A percentile compares a stretch with the other conserved stretches of the same genome.
Evolutionary conservation across 2,113 vertebrate species (phyloP).

Genomic region (Platysteira castanea): DNA sequence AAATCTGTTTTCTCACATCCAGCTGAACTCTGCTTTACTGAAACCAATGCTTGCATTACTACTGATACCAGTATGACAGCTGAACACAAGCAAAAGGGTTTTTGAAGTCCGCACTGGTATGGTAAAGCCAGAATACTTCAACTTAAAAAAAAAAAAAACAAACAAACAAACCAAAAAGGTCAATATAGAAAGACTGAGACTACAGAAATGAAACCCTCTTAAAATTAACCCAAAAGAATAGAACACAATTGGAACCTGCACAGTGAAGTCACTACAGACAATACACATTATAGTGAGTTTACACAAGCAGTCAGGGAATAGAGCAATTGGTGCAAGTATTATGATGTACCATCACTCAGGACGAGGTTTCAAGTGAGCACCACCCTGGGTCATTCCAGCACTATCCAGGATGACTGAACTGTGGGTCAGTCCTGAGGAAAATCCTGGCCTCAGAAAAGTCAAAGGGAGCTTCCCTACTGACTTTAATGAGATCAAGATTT

Average conservation of each 20-base stretch:
- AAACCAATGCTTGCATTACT: not conserved
- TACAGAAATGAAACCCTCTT: not conserved
- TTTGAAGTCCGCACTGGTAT: not conserved
- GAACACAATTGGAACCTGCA: not conserved
- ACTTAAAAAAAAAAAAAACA: not conserved
- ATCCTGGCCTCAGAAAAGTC: not conserved
- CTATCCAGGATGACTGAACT: not conserved
- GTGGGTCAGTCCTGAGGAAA: not conserved
- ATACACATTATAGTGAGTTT: not conserved
- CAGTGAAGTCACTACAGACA: not conserved
- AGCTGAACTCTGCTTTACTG: not conserved
- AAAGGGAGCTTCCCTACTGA: not conserved
- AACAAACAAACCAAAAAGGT: not conserved
- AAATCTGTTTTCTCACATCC: not conserved
- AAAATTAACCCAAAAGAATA: not conserved
- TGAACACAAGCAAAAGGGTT: not conserved
- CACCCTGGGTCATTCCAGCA: not conserved
- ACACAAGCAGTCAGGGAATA: not conserved
- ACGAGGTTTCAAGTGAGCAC: not conserved
- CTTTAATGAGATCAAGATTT: conserved; percentile 20
- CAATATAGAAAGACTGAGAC: not conserved
- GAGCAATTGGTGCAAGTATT: not conserved
- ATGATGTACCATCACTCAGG: not conserved
- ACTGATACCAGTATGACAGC: not conserved
- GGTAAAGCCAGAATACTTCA: not conserved